Evolutionary conservation across 1,140 invertebrate species (phyloP), one percentile per base, ranked within the genome.

Genomic region (Heliothis subflexa): DNA sequence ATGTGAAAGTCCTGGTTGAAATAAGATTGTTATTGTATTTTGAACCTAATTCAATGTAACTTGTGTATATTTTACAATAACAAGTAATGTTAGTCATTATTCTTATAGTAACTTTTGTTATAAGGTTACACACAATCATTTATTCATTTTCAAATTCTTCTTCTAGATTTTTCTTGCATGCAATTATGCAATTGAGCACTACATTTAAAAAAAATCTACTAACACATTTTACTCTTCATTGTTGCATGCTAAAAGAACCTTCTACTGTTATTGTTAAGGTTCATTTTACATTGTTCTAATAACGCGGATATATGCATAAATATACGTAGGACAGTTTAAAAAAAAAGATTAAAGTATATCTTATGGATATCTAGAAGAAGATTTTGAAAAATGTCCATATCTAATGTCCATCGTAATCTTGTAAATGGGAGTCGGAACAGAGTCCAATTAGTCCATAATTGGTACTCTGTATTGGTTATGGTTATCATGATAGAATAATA

Each of bases 401-500:
- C 3, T 13, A 59, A n/a, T 33, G 5, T 16, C 33, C 61, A 64
- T 64, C 33, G 45, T n/a, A 64, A 66, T 66, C 62, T 66, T 66
- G 0, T 66, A 66, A 66, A 66, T 66, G 62, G 62, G 62, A 66
- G 10, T 49, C 16, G 28, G 9, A 28, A 28, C 66, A 52, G 66
- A 50, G 47, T 50, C 66, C 66, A 70, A 70, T 70, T 70, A 7
- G 12, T 50, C 47, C 47, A 70, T 70, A 70, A 50, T 70, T 52
- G 66, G 47, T 9, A 70, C 47, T 70, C 21, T 70, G 66, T 70
- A 33, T 40, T 45, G 61, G 47, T 49, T 55, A 50, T 47, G 54
- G 52, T 61, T 49, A 59, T 21, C 45, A 47, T 61, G 40, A 55
- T 55, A 76, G 70, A 71, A 68, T 71, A 55, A 81, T 78, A 45